Base-by-base conservation (phyloP, 1,140 invertebrate genomes). In the Drosophila mojavensis region DNA sequence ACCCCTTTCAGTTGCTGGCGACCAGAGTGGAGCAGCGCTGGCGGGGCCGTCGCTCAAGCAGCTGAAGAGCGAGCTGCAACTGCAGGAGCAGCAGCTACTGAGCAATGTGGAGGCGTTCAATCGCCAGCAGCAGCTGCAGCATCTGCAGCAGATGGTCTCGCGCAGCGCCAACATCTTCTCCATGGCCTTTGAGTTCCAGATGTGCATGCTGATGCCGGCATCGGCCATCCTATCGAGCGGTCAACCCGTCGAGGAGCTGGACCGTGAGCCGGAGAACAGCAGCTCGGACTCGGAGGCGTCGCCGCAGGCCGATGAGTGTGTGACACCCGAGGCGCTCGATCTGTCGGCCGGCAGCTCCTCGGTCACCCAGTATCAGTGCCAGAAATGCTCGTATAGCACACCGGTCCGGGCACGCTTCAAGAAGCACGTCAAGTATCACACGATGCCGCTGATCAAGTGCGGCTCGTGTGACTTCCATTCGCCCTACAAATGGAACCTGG, bases 371-470 rank as follows among this genome's bases (percentile, higher is more conserved):
- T 98, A 97, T 92, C 94, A 96, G 13, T 98, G 97, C 92, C 94
- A 94, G 51, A 97, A 97, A 91, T 98, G 98, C 91, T 96, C 95
- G 55, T 98, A 98, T 86, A 95, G 96, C 51, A 98, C 97, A 0
- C 96, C 97, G 78, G 96, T 98, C 67, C 96, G 96, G 70, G 95
- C 96, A 1, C 95, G 98, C 58, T 98, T 96, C 90, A 98, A 97
- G 20, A 98, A 98, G 91, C 98, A 98, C 91, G 96, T 98, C n/a
- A 98, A 97, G 84, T 97, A 98, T 83, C 97, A 98, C 92, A 96
- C 96, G 26, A 97, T 97, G 96, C 97, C 97, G 53, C 96, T 97
- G 95, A 97, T 97, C 64, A 97, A 98, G 90, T 99, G 98, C 93
- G 95, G 95, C 51, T 95, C 96, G 80, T 99, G 98, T 93, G 97